Evolutionary conservation across 1,140 invertebrate genomes (phyloP).

Genomic region (Tetragnatha versicolor): DNA sequence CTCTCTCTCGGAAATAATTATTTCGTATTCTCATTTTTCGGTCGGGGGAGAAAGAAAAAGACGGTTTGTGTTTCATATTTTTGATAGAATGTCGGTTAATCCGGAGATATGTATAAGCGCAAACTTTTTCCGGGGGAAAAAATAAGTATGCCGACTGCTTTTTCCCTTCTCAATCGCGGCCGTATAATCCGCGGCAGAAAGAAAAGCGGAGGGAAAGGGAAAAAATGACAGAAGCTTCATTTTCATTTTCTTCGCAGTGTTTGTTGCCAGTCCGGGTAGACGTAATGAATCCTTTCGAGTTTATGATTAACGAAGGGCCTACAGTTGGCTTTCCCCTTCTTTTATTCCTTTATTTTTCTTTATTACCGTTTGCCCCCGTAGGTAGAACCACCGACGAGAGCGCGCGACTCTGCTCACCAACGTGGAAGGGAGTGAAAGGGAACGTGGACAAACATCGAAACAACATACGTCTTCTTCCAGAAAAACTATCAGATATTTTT

Average conservation of each 20-base stretch:
- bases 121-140: constrained; percentile 16
- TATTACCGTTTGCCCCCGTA: neutral
- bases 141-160: constrained; percentile 20
- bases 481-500: too few relatives aligned
- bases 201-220: neutral
- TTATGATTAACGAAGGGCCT: constrained; percentile 50
- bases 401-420: too few relatives aligned
- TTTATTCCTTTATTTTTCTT: constrained; percentile 11
- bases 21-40: constrained; percentile 52
- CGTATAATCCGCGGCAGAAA: constrained; percentile 39
- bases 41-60: constrained; percentile 3
- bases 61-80: constrained; percentile 41
- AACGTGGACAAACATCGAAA: too few relatives aligned
- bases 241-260: constrained; percentile 54
- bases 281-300: constrained; percentile 52
- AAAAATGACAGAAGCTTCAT: constrained; percentile 50
- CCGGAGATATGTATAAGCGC: constrained; percentile 46
- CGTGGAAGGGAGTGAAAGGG: too few relatives aligned
- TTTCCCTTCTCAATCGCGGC: too few relatives aligned
- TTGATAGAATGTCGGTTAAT: constrained; percentile 51
- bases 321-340: neutral
- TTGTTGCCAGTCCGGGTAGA: constrained; percentile 36
- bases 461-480: too few relatives aligned
- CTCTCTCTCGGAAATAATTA: constrained; percentile 43
- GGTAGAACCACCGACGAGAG: too few relatives aligned